Base-by-base conservation (phyloP, 2,888 invertebrate genomes). In the Scaptomyza caliginosa region DNA sequence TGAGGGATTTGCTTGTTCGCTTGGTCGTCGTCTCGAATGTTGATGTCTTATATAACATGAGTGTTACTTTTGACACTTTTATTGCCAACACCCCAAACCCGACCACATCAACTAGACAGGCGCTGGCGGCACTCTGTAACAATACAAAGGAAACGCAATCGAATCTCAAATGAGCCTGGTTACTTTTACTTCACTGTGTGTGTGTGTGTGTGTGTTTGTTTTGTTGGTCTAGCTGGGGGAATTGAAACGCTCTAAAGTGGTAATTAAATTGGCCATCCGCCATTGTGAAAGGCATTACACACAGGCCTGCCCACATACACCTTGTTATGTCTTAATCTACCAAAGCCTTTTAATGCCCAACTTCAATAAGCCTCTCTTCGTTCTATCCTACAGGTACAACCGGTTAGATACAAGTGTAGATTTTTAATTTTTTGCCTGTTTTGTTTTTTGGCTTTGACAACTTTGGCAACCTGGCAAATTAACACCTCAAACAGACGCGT, bases 1-100 rank as follows among this genome's bases (percentile, higher is more conserved):
- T 76, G 68, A 72, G 88, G 83, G 86, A 87, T 63, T 82, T 68
- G 71, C 63, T 81, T 68, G 59, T 34, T 34, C 13, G 32, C 32
- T 60, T 49, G 6, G 24, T 39, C 52, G 38, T 16, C 50, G 43
- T 51, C 51, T 40, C 56, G 28, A 46, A 71, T 73, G 73, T 86
- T 73, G 86, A 73, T 86, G 79, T 80, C 86, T 80, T 73, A 74
- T 79, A 86, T 83, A 83, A 86, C 86, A 86, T 74, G 48, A 79
- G 84, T 86, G 88, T 83, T 86, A 88, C 88, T 84, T 88, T 88
- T 84, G 83, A 84, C 83, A 84, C 86, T 84, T 84, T 84, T 88
- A 88, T 84, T 84, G 80, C 58, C 64, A 45, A 42, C 19, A 55
- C 63, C 68, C 71, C 54, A 67, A 68, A 66, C 69, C 46, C 58